Percentiles rank a stretch among this genome's conserved stretches.
phyloP scores from a whole-genome alignment of 2,113 vertebrate genomes.

The Microtus ochrogaster region DNA sequence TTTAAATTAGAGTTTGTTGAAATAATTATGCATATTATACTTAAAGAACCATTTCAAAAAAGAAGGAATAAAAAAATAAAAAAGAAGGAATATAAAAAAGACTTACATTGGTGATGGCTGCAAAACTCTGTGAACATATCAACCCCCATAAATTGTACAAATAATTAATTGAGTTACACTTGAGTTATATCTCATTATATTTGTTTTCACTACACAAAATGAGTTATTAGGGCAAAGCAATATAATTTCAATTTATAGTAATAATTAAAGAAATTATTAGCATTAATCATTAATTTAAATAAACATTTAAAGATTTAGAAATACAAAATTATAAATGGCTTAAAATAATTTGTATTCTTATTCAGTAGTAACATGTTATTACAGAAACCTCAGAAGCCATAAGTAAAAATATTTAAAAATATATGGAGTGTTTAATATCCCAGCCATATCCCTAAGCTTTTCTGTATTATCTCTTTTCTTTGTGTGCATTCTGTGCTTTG shows the following conservation, averaged over 20 bases:
- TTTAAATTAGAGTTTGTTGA: constrained; percentile 58
- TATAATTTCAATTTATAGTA: constrained; percentile 70
- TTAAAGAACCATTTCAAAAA: constrained; percentile 18
- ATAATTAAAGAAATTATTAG: constrained; percentile 24
- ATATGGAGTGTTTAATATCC: constrained; percentile 21
- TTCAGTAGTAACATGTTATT: constrained; percentile 26
- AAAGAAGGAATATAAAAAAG: not conserved
- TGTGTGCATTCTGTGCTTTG: not conserved
- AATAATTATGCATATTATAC: constrained; percentile 13
- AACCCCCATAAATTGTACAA: constrained; percentile 14
- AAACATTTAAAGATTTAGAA: constrained; percentile 54
- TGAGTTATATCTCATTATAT: constrained; percentile 39
- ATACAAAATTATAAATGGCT: constrained; percentile 54
- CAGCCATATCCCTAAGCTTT: not conserved
- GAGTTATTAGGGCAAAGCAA: constrained; percentile 32
- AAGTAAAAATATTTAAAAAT: constrained; percentile 56
- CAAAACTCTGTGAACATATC: constrained; percentile 25
- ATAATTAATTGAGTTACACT: not conserved
- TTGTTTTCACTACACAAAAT: constrained; percentile 39
- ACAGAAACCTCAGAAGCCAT: constrained; percentile 35
- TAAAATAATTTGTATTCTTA: constrained; percentile 48
- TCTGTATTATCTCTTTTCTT: constrained; percentile 48
- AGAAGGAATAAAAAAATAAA: not conserved
- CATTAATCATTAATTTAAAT: not conserved
- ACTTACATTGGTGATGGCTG: not conserved